A percentile compares a stretch with the other conserved stretches of the same genome.
These are phyloP conservation scores for Leguminivora glycinivorella DNA, from an alignment of 1,140 invertebrate species.

Conservation along the genomic window DNA sequence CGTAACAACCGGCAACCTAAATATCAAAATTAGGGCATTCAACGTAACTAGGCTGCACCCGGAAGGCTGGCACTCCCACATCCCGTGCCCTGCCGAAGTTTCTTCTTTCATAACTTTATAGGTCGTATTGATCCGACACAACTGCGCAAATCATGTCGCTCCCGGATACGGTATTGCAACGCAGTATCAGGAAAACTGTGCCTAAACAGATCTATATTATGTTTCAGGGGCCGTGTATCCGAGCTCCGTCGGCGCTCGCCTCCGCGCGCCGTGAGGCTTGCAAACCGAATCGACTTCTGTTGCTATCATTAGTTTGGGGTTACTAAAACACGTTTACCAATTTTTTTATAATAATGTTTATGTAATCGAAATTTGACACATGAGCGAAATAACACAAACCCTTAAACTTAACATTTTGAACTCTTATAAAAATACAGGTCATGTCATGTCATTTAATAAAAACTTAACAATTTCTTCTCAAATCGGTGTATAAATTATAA, in stretches of 20 bases:
- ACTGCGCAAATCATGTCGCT: constrained; percentile 73
- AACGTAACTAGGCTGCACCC: constrained; percentile 74
- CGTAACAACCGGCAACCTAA: constrained; percentile 27
- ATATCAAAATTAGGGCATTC: constrained; percentile 77
- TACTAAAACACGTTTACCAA: not conserved
- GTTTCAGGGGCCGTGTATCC: constrained; percentile 1
- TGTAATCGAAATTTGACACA: not conserved
- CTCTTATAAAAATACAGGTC: constrained; percentile 15
- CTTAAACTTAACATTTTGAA: constrained; percentile 4
- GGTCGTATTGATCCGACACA: constrained; percentile 75
- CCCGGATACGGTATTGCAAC: constrained; percentile 66
- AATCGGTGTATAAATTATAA: not conserved
- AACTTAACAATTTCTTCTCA: not conserved
- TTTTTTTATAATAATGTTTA: not conserved
- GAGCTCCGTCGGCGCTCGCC: not conserved
- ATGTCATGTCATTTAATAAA: not conserved
- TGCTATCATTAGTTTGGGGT: not conserved
- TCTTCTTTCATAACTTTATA: constrained; percentile 78
- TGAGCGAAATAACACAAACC: constrained; percentile 7
- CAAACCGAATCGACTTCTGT: not conserved
- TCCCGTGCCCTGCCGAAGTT: constrained; percentile 73
- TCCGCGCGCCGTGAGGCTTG: constrained; percentile 1
- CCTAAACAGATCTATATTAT: constrained; percentile 31
- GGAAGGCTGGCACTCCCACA: constrained; percentile 62
- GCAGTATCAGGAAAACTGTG: constrained; percentile 39